phyloP scores from a whole-genome alignment of 2,888 invertebrate species.

The Dolichomitus sp. region DNA sequence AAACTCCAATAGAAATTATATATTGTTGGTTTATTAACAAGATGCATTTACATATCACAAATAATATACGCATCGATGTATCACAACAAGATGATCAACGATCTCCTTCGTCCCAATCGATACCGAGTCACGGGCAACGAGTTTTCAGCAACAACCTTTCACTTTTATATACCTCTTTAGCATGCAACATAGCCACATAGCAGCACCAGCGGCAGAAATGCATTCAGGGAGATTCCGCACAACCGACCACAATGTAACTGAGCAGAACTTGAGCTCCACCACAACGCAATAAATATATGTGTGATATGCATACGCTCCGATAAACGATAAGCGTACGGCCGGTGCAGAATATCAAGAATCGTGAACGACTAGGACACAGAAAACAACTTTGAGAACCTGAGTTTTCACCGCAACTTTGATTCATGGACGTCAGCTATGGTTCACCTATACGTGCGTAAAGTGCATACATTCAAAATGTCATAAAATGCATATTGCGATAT shows the following conservation, averaged over 20 bases:
- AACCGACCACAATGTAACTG: conserved; percentile 37
- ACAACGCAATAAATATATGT: conserved; percentile 1
- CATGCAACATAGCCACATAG: conserved; percentile 25
- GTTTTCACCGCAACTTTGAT: conserved; percentile 55
- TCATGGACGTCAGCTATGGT: conserved; percentile 29
- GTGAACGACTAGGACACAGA: background rate
- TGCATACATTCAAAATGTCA: conserved; percentile 26
- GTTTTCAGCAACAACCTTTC: conserved; percentile 66
- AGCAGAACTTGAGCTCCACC: conserved; percentile 30
- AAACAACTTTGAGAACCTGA: conserved; percentile 28
- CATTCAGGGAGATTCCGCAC: conserved; percentile 50
- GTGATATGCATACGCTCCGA: conserved; percentile 1
- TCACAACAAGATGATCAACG: conserved; percentile 63
- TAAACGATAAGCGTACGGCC: conserved; percentile 19
- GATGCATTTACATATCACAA: background rate
- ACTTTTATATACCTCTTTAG: conserved; percentile 54
- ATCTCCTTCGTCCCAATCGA: conserved; percentile 54
- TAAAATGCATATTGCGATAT: conserved; percentile 35
- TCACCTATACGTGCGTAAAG: background rate
- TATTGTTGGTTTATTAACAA: background rate
- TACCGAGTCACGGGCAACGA: conserved; percentile 67
- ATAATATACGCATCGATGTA: conserved; percentile 47
- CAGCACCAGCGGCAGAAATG: conserved; percentile 22
- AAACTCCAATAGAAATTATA: background rate
- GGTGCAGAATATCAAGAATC: conserved; percentile 18